Conservation (phyloP, 2,888 invertebrate species). For the Drosophila quinaria region DNA sequence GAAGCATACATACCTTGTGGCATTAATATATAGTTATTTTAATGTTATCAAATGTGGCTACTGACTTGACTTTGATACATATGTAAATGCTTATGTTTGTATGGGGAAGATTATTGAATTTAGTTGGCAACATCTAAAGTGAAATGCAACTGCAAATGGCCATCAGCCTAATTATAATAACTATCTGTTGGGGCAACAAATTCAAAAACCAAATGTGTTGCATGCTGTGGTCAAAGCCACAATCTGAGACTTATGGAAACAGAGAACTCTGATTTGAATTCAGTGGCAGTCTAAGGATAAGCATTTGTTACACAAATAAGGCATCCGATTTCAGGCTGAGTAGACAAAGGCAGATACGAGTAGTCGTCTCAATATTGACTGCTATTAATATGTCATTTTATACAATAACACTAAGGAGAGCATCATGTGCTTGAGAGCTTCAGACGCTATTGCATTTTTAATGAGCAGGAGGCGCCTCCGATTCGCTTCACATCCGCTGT, state of each 20-base stretch:
- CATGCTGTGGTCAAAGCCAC: conserved; percentile 9
- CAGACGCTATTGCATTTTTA: conserved; percentile 73
- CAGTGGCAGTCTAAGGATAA: not conserved
- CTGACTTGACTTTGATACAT: not conserved
- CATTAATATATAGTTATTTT: not conserved
- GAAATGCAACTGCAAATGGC: conserved; percentile 33
- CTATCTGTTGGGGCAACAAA: not conserved
- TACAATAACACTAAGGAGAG: conserved; percentile 69
- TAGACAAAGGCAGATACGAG: conserved; percentile 34
- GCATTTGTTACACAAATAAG: conserved; percentile 14
- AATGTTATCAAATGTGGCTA: not conserved
- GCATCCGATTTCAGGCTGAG: conserved; percentile 9
- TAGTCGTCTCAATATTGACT: conserved; percentile 59
- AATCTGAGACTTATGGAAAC: conserved; percentile 7
- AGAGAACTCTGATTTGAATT: not conserved
- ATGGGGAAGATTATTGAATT: conserved; percentile 5
- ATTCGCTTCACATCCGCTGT: conserved; percentile 65
- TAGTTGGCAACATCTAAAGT: conserved; percentile 19
- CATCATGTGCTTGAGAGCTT: conserved; percentile 12
- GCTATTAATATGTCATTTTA: conserved; percentile 70
- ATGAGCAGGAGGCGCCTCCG: conserved; percentile 76
- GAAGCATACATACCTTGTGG: not conserved
- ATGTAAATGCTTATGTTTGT: not conserved
- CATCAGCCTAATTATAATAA: conserved; percentile 43
- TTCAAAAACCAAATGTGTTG: conserved; percentile 9